Evolutionary conservation across 2,888 invertebrate species (phyloP).

Genomic region (Siphlonurus alternatus): DNA sequence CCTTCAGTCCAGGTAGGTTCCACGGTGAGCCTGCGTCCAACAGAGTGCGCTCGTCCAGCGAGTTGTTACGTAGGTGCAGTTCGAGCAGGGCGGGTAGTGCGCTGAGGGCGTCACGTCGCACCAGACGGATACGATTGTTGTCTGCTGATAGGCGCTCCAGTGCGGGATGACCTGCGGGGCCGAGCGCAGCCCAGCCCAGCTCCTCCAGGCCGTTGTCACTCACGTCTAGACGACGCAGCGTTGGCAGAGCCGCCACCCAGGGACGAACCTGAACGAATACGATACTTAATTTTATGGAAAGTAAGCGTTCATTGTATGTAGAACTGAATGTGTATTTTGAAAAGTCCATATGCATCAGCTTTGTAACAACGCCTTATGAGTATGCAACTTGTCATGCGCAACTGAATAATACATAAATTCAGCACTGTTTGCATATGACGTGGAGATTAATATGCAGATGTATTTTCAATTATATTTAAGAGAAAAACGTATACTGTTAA

Average conservation of each 20-base stretch:
- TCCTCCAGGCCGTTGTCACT: conserved; percentile 60
- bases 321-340: no score
- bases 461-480: neutral
- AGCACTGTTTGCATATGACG: no score
- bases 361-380: no score
- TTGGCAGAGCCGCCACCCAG: conserved; percentile 57
- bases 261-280: conserved; percentile 35
- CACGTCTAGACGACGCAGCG: conserved; percentile 58
- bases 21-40: conserved; percentile 46
- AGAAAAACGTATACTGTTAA: neutral
- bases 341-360: no score
- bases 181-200: conserved; percentile 56
- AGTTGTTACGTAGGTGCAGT: conserved; percentile 66
- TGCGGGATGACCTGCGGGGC: conserved; percentile 50
- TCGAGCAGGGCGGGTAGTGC: conserved; percentile 72
- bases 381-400: no score
- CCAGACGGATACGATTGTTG: conserved; percentile 53
- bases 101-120: conserved; percentile 63
- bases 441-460: no score
- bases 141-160: conserved; percentile 66
- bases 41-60: conserved; percentile 32
- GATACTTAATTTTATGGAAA: no score
- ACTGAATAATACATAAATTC: no score
- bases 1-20: conserved; percentile 67
- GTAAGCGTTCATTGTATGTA: no score